Conservation (phyloP, 2,113 vertebrate genomes). For the Hippocampus barbouri region DNA sequence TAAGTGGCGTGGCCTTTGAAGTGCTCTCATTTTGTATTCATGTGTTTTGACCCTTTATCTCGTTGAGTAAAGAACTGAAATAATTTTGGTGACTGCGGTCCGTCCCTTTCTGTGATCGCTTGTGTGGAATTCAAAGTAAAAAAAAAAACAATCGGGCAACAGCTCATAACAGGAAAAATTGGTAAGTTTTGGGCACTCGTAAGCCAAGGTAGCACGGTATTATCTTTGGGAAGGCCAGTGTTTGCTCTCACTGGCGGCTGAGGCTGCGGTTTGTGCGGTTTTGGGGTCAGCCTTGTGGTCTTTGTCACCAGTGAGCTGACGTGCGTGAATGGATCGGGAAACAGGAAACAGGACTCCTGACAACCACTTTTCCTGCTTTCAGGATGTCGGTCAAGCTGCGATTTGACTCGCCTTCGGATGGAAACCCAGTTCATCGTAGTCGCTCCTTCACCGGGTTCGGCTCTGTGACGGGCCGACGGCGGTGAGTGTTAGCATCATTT, state of each 20-base stretch:
- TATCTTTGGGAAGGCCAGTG: neutral
- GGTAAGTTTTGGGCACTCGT: neutral
- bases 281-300: neutral
- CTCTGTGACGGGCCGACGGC: constrained; percentile 56
- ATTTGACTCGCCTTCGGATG: constrained; percentile 66
- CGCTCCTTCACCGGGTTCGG: constrained; percentile 72
- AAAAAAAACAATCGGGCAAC: too few relatives aligned
- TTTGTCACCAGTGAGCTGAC: neutral
- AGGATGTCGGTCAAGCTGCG: constrained; percentile 77
- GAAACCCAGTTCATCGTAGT: constrained; percentile 62
- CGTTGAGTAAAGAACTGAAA: too few relatives aligned
- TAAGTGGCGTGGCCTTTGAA: too few relatives aligned
- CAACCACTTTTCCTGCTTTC: constrained; percentile 5
- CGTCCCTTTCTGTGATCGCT: too few relatives aligned
- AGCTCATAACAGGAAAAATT: too few relatives aligned
- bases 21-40: too few relatives aligned
- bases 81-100: too few relatives aligned
- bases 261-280: neutral
- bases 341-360: constrained; percentile 1
- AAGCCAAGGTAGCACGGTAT: neutral
- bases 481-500: constrained; percentile 43
- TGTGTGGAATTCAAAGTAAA: too few relatives aligned
- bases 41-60: too few relatives aligned
- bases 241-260: neutral
- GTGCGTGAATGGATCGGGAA: neutral